Conservation (phyloP, 2,113 vertebrate genomes). For the Sphyrna mokarran region DNA sequence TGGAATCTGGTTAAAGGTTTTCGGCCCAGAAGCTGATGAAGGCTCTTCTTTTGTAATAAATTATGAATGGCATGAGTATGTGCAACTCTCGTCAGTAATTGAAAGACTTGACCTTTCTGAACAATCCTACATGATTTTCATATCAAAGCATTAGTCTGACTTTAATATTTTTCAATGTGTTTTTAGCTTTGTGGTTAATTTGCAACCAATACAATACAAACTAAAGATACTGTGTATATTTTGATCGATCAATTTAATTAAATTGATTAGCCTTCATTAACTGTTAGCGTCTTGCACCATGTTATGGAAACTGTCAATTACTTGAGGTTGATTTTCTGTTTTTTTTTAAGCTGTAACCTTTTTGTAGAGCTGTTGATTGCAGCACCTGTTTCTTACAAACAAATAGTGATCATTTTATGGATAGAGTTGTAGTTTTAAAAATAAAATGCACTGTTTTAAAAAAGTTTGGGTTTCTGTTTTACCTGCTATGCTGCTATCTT, state of each 20-base stretch:
- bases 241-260: neutral
- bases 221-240: neutral
- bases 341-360: neutral
- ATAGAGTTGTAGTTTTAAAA: slow-evolving; percentile 34
- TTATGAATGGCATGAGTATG: neutral
- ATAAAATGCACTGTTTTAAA: neutral
- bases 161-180: neutral
- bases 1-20: neutral
- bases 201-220: neutral
- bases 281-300: neutral
- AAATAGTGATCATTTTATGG: slow-evolving; percentile 61
- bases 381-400: slow-evolving; percentile 66
- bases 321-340: neutral
- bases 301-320: neutral
- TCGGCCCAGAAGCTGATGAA: neutral
- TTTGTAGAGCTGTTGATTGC: neutral
- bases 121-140: slow-evolving; percentile 26
- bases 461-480: slow-evolving; percentile 32
- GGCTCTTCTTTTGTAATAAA: neutral
- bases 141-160: slow-evolving; percentile 27
- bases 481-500: neutral
- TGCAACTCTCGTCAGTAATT: neutral
- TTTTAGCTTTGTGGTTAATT: neutral
- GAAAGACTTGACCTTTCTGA: slow-evolving; percentile 5
- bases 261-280: neutral